Evolutionary conservation across 1,140 invertebrate genomes (phyloP).

Genomic region (Musca vetustissima): DNA sequence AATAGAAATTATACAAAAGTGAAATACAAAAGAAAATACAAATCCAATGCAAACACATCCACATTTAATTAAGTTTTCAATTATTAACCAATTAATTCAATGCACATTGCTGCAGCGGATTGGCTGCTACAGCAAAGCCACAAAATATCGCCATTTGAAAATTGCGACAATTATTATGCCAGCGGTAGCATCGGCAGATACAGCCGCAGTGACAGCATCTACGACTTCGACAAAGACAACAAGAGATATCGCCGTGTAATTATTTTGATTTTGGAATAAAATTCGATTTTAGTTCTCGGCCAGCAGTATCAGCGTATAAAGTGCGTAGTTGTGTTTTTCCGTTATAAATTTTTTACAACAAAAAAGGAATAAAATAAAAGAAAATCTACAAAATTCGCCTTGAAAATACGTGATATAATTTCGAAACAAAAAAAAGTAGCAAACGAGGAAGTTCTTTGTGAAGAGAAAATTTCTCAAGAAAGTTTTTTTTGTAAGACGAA

Average conservation of each 20-base stretch:
- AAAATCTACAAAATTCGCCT: too few species aligned
- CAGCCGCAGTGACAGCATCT: neutral
- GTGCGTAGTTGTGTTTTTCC: slow-evolving; percentile 13
- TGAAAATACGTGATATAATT: too few species aligned
- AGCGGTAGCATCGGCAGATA: neutral
- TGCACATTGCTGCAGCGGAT: slow-evolving; percentile 9
- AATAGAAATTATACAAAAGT: too few species aligned
- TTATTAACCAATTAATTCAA: slow-evolving; percentile 2
- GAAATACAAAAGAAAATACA: neutral
- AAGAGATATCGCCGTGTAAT: neutral
- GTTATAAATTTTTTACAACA: too few species aligned
- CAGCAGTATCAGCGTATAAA: neutral
- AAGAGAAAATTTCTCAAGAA: too few species aligned
- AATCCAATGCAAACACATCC: slow-evolving; percentile 10
- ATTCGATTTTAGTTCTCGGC: neutral
- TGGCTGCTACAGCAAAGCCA: slow-evolving; percentile 7
- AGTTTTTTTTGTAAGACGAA: too few species aligned
- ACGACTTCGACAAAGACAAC: neutral
- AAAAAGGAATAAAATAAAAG: too few species aligned
- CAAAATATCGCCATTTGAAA: neutral
- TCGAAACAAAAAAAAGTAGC: too few species aligned
- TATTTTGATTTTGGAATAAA: slow-evolving; percentile 1
- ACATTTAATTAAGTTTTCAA: neutral
- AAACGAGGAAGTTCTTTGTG: too few species aligned
- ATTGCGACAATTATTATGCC: neutral